phyloP scores from a whole-genome alignment of 2,888 invertebrate species.

The Leucoma salicis region DNA sequence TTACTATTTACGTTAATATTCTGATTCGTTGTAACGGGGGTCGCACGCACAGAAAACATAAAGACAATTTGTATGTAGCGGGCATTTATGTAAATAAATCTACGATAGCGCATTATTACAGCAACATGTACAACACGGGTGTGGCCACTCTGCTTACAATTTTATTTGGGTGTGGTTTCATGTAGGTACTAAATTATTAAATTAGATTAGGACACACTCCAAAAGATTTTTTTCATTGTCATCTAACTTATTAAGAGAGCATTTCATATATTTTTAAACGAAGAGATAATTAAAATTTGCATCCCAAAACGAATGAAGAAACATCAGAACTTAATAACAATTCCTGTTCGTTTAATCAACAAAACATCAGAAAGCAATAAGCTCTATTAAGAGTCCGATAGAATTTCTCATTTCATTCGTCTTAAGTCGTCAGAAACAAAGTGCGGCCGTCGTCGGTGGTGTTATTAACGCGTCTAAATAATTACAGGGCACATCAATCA shows the following conservation, averaged over 20 bases:
- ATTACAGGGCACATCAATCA: conserved; percentile 83
- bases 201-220: conserved; percentile 41
- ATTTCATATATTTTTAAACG: conserved; percentile 22
- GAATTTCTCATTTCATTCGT: conserved; percentile 81
- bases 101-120: conserved; percentile 72
- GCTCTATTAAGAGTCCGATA: conserved; percentile 75
- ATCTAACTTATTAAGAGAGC: conserved; percentile 18
- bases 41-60: conserved; percentile 80
- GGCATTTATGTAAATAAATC: conserved; percentile 81
- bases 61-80: conserved; percentile 77
- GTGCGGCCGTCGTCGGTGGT: conserved; percentile 77
- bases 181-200: conserved; percentile 46
- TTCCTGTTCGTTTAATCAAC: conserved; percentile 74
- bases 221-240: conserved; percentile 29
- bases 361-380: conserved; percentile 77
- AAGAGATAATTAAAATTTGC: conserved; percentile 48
- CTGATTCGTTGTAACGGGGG: conserved; percentile 73
- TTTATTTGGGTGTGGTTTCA: conserved; percentile 64
- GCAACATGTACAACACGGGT: conserved; percentile 65
- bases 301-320: conserved; percentile 49
- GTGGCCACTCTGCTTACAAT: conserved; percentile 66
- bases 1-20: conserved; percentile 80
- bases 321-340: conserved; percentile 54
- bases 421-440: conserved; percentile 80
- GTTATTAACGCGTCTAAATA: conserved; percentile 82